phyloP scores from a whole-genome alignment of 1,140 invertebrate genomes.

The Neodiprion fabricii region DNA sequence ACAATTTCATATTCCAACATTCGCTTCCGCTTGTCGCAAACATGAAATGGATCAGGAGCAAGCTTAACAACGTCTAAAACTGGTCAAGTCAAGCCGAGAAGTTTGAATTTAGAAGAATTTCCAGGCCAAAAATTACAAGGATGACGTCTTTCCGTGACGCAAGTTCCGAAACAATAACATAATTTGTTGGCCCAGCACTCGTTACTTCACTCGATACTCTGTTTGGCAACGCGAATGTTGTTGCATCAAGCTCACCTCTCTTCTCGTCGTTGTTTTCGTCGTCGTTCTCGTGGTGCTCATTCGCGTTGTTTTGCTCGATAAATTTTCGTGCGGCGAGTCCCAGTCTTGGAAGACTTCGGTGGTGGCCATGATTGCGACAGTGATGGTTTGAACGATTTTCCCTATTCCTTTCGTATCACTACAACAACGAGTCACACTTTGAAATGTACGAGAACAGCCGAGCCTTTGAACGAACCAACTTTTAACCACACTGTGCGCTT shows the following conservation, averaged over 20 bases:
- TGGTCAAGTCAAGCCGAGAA: too few species aligned
- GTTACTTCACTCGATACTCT: not conserved
- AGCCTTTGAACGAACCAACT: not conserved
- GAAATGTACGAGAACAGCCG: not conserved
- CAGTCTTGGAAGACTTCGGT: conserved; percentile 59
- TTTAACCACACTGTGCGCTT: not conserved
- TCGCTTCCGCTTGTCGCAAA: too few species aligned
- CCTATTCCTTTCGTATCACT: not conserved
- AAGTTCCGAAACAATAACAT: not conserved
- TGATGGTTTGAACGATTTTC: not conserved
- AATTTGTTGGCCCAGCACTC: not conserved
- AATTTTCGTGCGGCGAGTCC: conserved; percentile 52
- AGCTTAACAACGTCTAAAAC: not conserved
- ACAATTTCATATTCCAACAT: too few species aligned
- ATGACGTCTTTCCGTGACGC: not conserved
- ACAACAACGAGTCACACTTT: not conserved
- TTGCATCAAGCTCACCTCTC: conserved; percentile 39
- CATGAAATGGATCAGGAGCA: not conserved
- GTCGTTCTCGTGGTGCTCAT: conserved; percentile 49
- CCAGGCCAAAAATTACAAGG: not conserved
- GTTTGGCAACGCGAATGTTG: not conserved
- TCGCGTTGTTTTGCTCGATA: conserved; percentile 38
- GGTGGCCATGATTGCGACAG: conserved; percentile 47
- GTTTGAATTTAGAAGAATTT: not conserved
- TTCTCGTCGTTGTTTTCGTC: conserved; percentile 43